Percentiles rank a stretch among this genome's conserved stretches.
phyloP scores from a whole-genome alignment of 1,140 invertebrate genomes.

The Hycleus phaleratus region DNA sequence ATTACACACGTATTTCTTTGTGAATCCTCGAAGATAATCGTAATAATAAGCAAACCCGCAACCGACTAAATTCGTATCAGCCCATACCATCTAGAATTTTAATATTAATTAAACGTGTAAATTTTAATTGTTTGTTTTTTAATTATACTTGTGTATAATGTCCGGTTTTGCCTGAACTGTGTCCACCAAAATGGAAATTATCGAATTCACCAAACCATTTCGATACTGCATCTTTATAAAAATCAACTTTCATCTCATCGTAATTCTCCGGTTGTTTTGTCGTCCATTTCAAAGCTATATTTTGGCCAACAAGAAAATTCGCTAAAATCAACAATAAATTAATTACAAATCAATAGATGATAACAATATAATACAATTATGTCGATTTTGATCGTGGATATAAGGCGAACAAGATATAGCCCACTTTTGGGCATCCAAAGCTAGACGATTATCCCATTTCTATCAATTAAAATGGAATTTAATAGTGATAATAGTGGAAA shows the following conservation, averaged over 20 bases:
- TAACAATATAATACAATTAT: constrained; percentile 22
- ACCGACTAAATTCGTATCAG: constrained; percentile 66
- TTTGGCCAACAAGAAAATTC: constrained; percentile 74
- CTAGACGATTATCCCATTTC: constrained; percentile 83
- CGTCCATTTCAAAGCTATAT: constrained; percentile 73
- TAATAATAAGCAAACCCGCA: constrained; percentile 77
- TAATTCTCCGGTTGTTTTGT: constrained; percentile 52
- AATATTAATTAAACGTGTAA: too few relatives aligned
- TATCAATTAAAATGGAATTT: constrained; percentile 33
- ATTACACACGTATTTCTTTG: constrained; percentile 79
- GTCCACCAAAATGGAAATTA: constrained; percentile 57
- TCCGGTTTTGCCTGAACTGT: constrained; percentile 57
- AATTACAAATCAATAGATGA: background rate
- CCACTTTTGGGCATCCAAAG: constrained; percentile 71
- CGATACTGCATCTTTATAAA: constrained; percentile 57
- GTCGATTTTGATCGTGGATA: constrained; percentile 58
- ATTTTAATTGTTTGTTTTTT: too few relatives aligned
- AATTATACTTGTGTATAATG: constrained; percentile 71
- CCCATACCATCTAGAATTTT: constrained; percentile 61
- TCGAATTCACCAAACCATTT: constrained; percentile 76
- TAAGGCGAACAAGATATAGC: constrained; percentile 65
- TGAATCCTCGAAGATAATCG: constrained; percentile 59
- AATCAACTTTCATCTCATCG: constrained; percentile 57
- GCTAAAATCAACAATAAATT: constrained; percentile 39
- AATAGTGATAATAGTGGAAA: background rate